A percentile compares a stretch with the other conserved stretches of the same genome.
Evolutionary conservation across 2,113 vertebrate species (phyloP).

Genomic region (Xiphophorus maculatus): DNA sequence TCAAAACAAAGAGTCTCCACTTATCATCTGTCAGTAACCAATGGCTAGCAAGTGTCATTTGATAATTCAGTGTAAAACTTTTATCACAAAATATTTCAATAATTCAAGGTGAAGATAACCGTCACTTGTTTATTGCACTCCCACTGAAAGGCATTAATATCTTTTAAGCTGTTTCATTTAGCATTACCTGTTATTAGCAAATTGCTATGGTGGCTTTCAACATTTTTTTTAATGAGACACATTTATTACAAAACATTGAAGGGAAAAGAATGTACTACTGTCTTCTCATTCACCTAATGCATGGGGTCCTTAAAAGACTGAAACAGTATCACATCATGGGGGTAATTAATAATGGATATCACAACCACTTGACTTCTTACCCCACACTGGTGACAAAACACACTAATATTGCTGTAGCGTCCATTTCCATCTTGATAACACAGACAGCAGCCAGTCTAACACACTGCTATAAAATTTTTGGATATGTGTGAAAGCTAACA

Average conservation of each 20-base stretch:
- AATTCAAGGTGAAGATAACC: no score
- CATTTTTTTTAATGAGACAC: no score
- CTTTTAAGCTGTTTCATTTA: no score
- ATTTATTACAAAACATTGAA: neutral
- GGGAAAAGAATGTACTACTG: neutral
- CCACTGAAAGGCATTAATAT: no score
- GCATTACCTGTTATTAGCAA: no score
- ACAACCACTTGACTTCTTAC: conserved; percentile 12
- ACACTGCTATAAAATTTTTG: conserved; percentile 5
- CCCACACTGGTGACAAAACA: conserved; percentile 21
- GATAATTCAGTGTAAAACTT: no score
- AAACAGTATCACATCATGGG: neutral
- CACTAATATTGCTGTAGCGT: neutral
- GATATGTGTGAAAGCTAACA: conserved; percentile 16
- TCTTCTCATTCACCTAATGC: neutral
- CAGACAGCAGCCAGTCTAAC: neutral
- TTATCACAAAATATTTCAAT: no score
- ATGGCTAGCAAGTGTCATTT: no score
- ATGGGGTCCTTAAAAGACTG: neutral
- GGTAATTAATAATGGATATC: conserved; percentile 4
- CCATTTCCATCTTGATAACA: neutral
- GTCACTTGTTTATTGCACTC: no score
- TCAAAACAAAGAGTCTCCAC: no score
- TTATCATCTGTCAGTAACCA: no score
- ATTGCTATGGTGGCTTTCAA: no score